A percentile compares a stretch with the other conserved stretches of the same genome.
Evolutionary conservation across 2,888 invertebrate genomes (phyloP).

Genomic region (Bellardia bayeri): DNA sequence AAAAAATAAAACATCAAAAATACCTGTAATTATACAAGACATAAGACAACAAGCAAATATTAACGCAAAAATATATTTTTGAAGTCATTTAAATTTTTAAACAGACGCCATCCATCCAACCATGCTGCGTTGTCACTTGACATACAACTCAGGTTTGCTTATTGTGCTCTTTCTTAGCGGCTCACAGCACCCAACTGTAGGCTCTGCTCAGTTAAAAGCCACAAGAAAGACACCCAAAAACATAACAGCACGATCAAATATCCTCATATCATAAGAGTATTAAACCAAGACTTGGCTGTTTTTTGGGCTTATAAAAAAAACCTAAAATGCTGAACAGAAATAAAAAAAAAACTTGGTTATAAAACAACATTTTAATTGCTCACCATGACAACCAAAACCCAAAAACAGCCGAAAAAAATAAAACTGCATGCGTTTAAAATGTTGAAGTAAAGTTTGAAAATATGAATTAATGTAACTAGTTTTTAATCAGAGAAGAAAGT

Average conservation of each 20-base stretch:
- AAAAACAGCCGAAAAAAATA: conserved; percentile 29
- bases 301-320: conserved; percentile 6
- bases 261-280: conserved; percentile 38
- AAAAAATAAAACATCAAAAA: conserved; percentile 56
- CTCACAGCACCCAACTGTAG: conserved; percentile 54
- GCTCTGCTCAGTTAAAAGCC: conserved; percentile 18
- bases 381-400: conserved; percentile 62
- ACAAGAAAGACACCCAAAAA: conserved; percentile 53
- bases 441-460: not conserved
- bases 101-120: conserved; percentile 67
- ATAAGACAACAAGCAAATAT: conserved; percentile 64
- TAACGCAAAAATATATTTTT: conserved; percentile 57
- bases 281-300: conserved; percentile 27
- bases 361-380: conserved; percentile 77
- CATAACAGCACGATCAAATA: conserved; percentile 59
- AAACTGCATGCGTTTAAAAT: conserved; percentile 53
- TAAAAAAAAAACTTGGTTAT: conserved; percentile 37
- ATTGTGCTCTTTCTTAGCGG: not conserved
- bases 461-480: not conserved
- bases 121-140: conserved; percentile 68
- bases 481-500: too few species aligned
- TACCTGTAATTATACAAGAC: conserved; percentile 69
- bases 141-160: conserved; percentile 51
- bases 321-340: conserved; percentile 41
- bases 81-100: conserved; percentile 66